Evolutionary conservation across 1,140 invertebrate genomes (phyloP).

Genomic region (Aphis craccivora): DNA sequence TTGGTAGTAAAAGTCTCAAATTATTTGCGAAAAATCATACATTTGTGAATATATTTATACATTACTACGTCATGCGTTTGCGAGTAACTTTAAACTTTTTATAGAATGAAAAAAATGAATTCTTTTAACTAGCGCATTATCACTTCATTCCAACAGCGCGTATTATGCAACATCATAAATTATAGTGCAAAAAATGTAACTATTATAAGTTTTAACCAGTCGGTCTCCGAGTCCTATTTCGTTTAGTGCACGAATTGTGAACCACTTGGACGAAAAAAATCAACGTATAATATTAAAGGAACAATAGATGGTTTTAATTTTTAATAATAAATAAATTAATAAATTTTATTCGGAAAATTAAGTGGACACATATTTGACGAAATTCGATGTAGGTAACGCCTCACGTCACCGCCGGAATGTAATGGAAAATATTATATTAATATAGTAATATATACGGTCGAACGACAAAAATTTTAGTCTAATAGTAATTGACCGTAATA

Average conservation of each 20-base stretch:
- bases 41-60: not conserved
- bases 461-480: conserved; percentile 31
- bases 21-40: not conserved
- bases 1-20: conserved; percentile 16
- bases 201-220: not conserved
- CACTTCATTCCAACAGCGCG: not conserved
- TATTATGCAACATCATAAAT: not conserved
- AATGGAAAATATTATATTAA: not conserved
- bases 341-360: conserved; percentile 18
- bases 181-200: not conserved
- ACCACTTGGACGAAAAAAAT: not conserved
- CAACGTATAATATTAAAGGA: conserved; percentile 19
- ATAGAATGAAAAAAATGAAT: not conserved
- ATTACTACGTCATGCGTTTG: not conserved
- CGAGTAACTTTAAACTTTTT: not conserved
- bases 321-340: conserved; percentile 1
- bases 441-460: not conserved
- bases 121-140: not conserved
- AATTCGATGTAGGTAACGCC: not conserved
- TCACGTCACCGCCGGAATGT: not conserved
- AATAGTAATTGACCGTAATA: conserved; percentile 34
- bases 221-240: not conserved
- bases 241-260: not conserved
- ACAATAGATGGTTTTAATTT: not conserved
- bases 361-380: not conserved